These are phyloP conservation scores for Drosophila borealis DNA, from an alignment of 2,888 invertebrate species.

Conservation along the genomic window DNA sequence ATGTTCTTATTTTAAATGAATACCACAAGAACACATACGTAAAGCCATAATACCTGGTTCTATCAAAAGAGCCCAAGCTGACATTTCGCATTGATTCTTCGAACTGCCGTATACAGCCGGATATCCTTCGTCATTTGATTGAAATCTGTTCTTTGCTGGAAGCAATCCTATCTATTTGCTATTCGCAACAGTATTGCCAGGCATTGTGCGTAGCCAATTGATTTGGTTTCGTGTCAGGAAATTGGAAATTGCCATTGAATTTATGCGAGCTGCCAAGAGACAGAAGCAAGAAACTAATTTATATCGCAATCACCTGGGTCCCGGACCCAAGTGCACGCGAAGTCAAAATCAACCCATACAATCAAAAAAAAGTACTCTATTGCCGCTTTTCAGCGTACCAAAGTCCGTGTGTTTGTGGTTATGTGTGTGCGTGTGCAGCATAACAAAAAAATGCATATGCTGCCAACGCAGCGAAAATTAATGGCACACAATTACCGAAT, in stretches of 20 bases:
- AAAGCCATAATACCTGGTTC: conserved; percentile 1
- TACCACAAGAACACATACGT: not conserved
- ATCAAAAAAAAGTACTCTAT: not conserved
- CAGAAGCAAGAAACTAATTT: conserved; percentile 46
- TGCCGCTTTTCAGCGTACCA: not conserved
- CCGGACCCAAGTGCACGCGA: conserved; percentile 9
- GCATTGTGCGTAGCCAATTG: conserved; percentile 14
- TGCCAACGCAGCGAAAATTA: conserved; percentile 38
- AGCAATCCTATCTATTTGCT: conserved; percentile 33
- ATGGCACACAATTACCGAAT: conserved; percentile 54
- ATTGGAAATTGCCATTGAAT: conserved; percentile 43
- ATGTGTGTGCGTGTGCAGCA: conserved; percentile 5
- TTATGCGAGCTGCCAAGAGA: conserved; percentile 22
- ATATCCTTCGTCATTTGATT: conserved; percentile 35
- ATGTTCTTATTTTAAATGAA: not conserved
- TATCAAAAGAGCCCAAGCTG: conserved; percentile 2
- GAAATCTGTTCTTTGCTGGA: conserved; percentile 22
- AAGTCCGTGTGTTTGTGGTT: not conserved
- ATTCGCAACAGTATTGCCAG: conserved; percentile 7
- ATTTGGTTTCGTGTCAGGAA: conserved; percentile 34
- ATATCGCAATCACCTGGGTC: conserved; percentile 16
- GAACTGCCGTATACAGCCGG: not conserved
- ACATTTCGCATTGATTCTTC: conserved; percentile 12
- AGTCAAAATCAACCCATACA: conserved; percentile 5
- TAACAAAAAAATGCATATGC: conserved; percentile 23